These are phyloP conservation scores for Enteromius paludinosus DNA, from an alignment of 2,797 vertebrate species.

Conservation along the genomic window DNA sequence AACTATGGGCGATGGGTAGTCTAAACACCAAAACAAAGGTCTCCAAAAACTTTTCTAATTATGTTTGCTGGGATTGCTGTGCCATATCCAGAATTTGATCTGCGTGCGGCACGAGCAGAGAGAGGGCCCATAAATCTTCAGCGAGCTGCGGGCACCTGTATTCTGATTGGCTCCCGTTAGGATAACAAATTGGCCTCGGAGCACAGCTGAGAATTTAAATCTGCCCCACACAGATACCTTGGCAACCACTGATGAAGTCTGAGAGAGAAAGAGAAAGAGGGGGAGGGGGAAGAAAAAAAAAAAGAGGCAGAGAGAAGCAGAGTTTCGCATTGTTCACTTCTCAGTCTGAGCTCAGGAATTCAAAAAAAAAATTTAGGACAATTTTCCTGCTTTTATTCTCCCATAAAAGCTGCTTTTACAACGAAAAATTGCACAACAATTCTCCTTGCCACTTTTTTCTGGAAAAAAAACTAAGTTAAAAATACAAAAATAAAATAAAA, in stretches of 20 bases:
- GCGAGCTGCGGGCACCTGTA: constrained; percentile 52
- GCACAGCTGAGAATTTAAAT: constrained; percentile 61
- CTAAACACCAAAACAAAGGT: constrained; percentile 56
- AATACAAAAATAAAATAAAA: too few relatives aligned
- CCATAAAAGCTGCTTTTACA: constrained; percentile 10
- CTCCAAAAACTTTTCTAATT: constrained; percentile 58
- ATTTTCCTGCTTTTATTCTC: constrained; percentile 4
- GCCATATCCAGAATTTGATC: constrained; percentile 56
- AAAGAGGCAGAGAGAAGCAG: constrained; percentile 1
- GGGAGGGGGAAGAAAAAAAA: constrained; percentile 66
- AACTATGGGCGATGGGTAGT: constrained; percentile 23
- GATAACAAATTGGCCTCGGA: constrained; percentile 63
- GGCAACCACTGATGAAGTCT: constrained; percentile 57
- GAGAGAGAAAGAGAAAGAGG: constrained; percentile 38
- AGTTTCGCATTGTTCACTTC: constrained; percentile 31
- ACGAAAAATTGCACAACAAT: not conserved
- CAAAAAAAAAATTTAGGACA: too few relatives aligned
- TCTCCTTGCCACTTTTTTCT: not conserved
- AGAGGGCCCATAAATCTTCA: constrained; percentile 60
- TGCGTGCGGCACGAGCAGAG: constrained; percentile 33
- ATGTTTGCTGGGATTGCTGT: constrained; percentile 48
- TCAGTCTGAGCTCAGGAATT: not conserved
- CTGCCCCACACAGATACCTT: constrained; percentile 63
- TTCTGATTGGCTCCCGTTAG: constrained; percentile 63
- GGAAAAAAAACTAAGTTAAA: too few relatives aligned